These are phyloP conservation scores for Glareola pratincola DNA, from an alignment of 2,113 vertebrate genomes.

Conservation along the genomic window DNA sequence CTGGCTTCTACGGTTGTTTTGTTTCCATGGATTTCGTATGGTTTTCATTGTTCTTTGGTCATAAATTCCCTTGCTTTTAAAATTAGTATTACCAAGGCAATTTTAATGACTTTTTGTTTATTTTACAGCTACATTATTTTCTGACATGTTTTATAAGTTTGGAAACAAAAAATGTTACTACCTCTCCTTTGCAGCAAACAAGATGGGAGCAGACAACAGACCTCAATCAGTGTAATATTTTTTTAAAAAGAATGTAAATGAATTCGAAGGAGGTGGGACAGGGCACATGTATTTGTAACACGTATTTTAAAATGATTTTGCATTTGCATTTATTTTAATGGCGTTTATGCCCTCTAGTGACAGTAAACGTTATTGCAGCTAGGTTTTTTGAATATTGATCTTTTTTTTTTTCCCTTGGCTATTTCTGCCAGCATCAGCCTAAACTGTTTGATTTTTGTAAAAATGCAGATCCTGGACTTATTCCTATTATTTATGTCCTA, in stretches of 20 bases:
- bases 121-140: constrained; percentile 12
- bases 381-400: neutral
- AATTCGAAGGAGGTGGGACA: constrained; percentile 12
- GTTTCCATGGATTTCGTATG: neutral
- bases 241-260: constrained; percentile 13
- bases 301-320: neutral
- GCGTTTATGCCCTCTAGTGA: constrained; percentile 74
- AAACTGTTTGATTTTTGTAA: neutral
- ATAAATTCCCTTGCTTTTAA: neutral
- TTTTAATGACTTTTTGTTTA: neutral
- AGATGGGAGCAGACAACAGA: neutral
- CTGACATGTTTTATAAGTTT: neutral
- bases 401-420: neutral
- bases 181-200: neutral
- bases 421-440: neutral
- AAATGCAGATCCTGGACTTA: neutral
- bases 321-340: constrained; percentile 25
- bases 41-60: neutral
- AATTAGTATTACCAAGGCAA: neutral
- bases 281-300: neutral
- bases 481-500: neutral
- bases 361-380: neutral
- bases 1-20: neutral
- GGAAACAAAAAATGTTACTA: neutral
- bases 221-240: neutral